Evolutionary conservation across 2,113 vertebrate species (phyloP).

Genomic region (Apodemus speciosus): DNA sequence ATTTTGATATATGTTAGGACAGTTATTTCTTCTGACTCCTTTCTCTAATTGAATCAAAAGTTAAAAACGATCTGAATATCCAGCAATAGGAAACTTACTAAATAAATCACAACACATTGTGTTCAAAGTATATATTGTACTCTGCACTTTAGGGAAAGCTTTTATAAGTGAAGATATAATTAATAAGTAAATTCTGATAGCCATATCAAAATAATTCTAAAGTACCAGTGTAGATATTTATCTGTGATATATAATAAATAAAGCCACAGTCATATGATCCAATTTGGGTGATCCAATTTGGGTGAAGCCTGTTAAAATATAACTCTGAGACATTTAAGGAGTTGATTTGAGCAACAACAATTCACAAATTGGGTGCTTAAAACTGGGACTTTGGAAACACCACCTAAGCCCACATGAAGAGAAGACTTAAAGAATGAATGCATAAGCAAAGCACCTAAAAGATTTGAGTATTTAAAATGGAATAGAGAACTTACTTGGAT

Average conservation of each 20-base stretch:
- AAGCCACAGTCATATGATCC: background rate
- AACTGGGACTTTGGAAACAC: background rate
- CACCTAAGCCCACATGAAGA: background rate
- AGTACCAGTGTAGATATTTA: background rate
- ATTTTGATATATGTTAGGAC: background rate
- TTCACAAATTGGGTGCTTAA: background rate
- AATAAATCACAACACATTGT: background rate
- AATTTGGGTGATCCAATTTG: background rate
- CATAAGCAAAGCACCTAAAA: background rate
- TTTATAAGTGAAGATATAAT: constrained; percentile 17
- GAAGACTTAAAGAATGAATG: background rate
- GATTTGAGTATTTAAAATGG: background rate
- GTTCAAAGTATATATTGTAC: background rate
- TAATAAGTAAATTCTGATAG: constrained; percentile 24
- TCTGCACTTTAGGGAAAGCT: background rate
- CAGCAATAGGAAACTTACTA: background rate
- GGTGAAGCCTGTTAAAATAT: background rate
- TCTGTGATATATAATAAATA: background rate
- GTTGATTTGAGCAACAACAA: background rate
- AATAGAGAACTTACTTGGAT: background rate
- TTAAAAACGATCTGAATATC: background rate
- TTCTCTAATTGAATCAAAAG: background rate
- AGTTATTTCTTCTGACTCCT: background rate
- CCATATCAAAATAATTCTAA: constrained; percentile 26
- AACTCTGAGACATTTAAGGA: background rate